Evolutionary conservation across 2,888 invertebrate genomes (phyloP).

Genomic region (Seladonia tumulorum): DNA sequence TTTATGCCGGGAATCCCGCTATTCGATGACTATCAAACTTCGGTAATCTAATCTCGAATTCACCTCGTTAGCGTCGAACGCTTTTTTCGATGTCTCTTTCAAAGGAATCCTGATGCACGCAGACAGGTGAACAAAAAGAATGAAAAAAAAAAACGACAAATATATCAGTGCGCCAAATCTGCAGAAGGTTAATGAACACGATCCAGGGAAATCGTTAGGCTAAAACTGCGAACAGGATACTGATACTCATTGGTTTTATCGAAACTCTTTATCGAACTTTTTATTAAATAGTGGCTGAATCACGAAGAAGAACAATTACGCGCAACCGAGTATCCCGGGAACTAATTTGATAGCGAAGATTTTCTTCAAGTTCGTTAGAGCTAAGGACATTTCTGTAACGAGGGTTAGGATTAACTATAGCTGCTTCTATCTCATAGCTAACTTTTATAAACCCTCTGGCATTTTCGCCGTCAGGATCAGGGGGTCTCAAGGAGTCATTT

Average conservation of each 20-base stretch:
- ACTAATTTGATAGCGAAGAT: not conserved
- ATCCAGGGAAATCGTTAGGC: not conserved
- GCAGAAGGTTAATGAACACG: not conserved
- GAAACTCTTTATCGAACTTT: too few relatives aligned
- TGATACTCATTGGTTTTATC: not conserved
- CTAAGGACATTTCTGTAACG: not conserved
- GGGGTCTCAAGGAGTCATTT: not conserved
- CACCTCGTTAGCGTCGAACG: not conserved
- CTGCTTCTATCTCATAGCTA: not conserved
- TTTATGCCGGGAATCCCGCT: slow-evolving; percentile 28
- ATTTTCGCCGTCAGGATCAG: not conserved
- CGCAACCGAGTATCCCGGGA: not conserved
- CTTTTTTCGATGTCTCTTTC: not conserved
- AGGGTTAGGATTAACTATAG: not conserved
- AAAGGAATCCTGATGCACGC: not conserved
- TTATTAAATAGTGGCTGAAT: not conserved
- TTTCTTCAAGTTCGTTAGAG: not conserved
- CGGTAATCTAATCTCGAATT: slow-evolving; percentile 28
- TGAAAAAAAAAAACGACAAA: not conserved
- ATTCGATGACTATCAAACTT: slow-evolving; percentile 30
- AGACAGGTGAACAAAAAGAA: not conserved
- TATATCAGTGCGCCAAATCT: not conserved
- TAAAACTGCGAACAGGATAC: not conserved
- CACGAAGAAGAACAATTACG: not conserved
- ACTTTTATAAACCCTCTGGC: not conserved